Conservation (phyloP, 2,888 invertebrate genomes). For the Agelastica alni region DNA sequence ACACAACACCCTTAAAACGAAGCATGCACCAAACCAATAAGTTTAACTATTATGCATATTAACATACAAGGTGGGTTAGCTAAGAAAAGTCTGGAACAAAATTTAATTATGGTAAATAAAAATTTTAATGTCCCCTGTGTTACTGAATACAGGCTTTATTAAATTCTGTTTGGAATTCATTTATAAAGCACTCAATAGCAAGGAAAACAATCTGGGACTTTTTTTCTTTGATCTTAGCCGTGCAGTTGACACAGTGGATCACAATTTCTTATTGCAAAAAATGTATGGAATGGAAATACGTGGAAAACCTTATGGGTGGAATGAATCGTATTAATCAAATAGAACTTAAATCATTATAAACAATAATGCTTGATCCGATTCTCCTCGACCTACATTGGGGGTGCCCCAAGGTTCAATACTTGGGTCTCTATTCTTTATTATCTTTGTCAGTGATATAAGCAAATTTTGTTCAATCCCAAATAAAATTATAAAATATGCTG, state of each 20-base stretch:
- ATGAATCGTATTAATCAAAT: neutral
- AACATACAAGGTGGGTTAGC: too few relatives aligned
- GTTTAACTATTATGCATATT: neutral
- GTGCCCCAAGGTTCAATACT: too few relatives aligned
- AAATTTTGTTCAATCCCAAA: too few relatives aligned
- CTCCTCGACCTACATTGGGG: too few relatives aligned
- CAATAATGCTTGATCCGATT: too few relatives aligned
- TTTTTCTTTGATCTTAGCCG: constrained; percentile 4
- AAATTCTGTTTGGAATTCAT: too few relatives aligned
- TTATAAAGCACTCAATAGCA: constrained; percentile 2
- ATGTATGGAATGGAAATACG: constrained; percentile 8
- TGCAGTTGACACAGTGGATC: neutral
- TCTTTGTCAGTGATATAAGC: too few relatives aligned
- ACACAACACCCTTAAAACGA: too few relatives aligned
- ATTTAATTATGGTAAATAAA: neutral
- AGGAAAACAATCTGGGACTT: constrained; percentile 8
- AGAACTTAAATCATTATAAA: constrained; percentile 7
- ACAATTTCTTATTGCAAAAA: constrained; percentile 4
- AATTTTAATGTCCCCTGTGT: neutral
- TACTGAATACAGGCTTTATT: neutral
- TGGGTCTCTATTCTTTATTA: too few relatives aligned
- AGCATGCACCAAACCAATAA: neutral
- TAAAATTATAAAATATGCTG: too few relatives aligned
- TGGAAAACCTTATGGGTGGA: constrained; percentile 5
- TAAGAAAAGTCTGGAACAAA: neutral